Evolutionary conservation across 2,888 invertebrate species (phyloP).

Genomic region (Helobdella robusta): DNA sequence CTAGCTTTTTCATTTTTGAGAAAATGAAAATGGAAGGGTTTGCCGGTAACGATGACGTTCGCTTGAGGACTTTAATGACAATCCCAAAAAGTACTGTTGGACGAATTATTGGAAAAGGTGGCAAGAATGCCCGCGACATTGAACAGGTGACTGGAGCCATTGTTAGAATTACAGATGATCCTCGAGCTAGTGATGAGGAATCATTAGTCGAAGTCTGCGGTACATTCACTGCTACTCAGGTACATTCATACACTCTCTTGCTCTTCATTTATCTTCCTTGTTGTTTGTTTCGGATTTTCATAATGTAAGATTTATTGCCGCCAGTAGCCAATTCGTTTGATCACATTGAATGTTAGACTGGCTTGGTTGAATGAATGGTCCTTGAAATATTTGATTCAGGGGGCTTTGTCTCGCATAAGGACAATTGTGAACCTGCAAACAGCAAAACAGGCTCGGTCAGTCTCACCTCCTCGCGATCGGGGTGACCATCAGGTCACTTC

Average conservation of each 20-base stretch:
- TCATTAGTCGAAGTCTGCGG: conserved; percentile 36
- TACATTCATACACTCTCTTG: conserved; percentile 6
- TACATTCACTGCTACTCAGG: conserved; percentile 35
- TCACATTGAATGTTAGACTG: too few relatives aligned
- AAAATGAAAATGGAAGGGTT: conserved; percentile 72
- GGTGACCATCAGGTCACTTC: conserved; percentile 20
- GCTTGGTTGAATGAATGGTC: too few relatives aligned
- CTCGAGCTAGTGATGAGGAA: conserved; percentile 33
- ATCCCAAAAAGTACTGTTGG: conserved; percentile 83
- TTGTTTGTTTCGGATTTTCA: background rate
- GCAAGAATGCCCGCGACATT: conserved; percentile 59
- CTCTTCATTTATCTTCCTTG: background rate
- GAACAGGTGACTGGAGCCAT: conserved; percentile 81
- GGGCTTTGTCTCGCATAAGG: conserved; percentile 30
- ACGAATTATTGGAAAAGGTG: conserved; percentile 81
- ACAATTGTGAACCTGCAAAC: conserved; percentile 23
- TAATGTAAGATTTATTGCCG: background rate
- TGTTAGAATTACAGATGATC: conserved; percentile 47
- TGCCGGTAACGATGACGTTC: conserved; percentile 60
- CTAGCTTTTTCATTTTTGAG: conserved; percentile 91
- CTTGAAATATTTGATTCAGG: too few relatives aligned
- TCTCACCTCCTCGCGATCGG: conserved; percentile 22
- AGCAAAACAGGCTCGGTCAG: conserved; percentile 17
- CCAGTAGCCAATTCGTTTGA: background rate
- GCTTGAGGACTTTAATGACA: conserved; percentile 81